These are phyloP conservation scores for Diabrotica undecimpunctata DNA, from an alignment of 1,140 invertebrate genomes.

Conservation along the genomic window DNA sequence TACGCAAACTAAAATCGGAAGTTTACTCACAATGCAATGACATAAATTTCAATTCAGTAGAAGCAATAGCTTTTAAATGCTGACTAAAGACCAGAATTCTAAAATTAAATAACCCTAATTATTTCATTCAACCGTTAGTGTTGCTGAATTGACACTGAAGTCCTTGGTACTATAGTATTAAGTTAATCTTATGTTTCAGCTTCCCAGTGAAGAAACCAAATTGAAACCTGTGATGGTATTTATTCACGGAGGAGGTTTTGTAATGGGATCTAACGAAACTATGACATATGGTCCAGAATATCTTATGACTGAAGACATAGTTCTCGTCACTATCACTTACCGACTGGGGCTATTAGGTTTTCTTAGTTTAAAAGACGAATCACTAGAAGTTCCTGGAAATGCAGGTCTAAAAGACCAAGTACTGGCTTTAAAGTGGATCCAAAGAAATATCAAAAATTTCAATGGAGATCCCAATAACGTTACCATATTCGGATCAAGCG, in stretches of 20 bases:
- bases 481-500: slow-evolving; percentile 53
- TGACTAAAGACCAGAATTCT: too few relatives aligned
- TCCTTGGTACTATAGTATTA: too few relatives aligned
- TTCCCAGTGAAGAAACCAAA: not conserved
- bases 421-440: slow-evolving; percentile 56
- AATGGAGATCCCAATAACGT: slow-evolving; percentile 35
- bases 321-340: slow-evolving; percentile 51
- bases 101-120: too few relatives aligned
- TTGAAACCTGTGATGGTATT: not conserved
- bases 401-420: slow-evolving; percentile 61
- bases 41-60: too few relatives aligned
- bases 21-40: too few relatives aligned
- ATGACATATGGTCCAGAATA: slow-evolving; percentile 57
- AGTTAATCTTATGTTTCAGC: not conserved
- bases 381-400: slow-evolving; percentile 53
- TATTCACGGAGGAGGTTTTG: not conserved
- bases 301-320: slow-evolving; percentile 55
- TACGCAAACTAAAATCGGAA: too few relatives aligned
- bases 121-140: too few relatives aligned
- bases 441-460: slow-evolving; percentile 54
- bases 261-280: slow-evolving; percentile 42
- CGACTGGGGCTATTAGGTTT: slow-evolving; percentile 46
- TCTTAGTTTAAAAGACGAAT: slow-evolving; percentile 46
- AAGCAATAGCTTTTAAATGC: too few relatives aligned
- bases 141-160: too few relatives aligned